Conservation (phyloP, 2,888 invertebrate genomes). For the Noctua pronuba region DNA sequence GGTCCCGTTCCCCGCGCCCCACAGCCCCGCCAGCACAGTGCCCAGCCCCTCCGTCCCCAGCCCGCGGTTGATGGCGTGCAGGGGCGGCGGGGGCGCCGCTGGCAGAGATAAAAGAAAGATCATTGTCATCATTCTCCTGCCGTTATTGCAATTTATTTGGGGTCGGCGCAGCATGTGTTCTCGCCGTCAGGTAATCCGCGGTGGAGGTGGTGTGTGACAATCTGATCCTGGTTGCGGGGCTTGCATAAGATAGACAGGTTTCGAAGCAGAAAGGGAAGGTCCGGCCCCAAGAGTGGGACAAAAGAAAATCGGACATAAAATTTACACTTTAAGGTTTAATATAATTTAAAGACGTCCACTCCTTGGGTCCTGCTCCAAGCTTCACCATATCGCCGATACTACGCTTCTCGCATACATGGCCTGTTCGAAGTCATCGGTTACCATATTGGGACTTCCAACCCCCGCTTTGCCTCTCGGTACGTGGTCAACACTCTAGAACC, state of each 20-base stretch:
- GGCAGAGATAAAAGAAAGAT: accelerated
- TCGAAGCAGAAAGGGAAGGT: not conserved
- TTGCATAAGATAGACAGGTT: not conserved
- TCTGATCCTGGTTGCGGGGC: not conserved
- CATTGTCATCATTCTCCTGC: not conserved
- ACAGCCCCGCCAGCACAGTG: slow-evolving; percentile 95
- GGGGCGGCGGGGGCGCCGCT: slow-evolving; percentile 95
- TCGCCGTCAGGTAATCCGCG: not conserved
- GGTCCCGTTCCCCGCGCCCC: slow-evolving; percentile 96
- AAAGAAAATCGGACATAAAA: not conserved
- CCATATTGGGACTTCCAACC: not conserved
- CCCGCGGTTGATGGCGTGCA: slow-evolving; percentile 96
- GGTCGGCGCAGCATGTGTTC: not conserved
- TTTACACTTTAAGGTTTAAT: not conserved
- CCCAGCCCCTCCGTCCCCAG: slow-evolving; percentile 96
- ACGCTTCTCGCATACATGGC: not conserved
- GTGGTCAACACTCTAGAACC: not conserved
- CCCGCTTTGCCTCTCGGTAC: not conserved
- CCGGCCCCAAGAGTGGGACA: not conserved
- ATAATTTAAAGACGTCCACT: not conserved
- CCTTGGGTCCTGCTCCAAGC: not conserved
- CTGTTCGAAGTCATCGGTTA: not conserved
- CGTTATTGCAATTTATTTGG: not conserved
- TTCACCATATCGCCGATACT: not conserved
- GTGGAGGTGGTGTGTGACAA: not conserved